These are phyloP conservation scores for Xestia xanthographa DNA, from an alignment of 2,888 invertebrate species.

Conservation along the genomic window DNA sequence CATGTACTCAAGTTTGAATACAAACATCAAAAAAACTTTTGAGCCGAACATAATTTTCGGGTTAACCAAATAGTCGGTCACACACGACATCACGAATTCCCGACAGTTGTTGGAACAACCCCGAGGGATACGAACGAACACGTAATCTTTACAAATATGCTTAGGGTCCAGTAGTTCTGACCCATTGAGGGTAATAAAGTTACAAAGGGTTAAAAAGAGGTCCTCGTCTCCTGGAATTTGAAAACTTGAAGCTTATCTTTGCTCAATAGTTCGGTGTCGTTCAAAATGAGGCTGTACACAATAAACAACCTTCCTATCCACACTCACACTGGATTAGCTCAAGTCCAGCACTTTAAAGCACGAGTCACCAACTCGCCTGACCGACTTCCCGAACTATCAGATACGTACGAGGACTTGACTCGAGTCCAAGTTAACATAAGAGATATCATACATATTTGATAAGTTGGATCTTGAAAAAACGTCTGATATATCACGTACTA, in stretches of 20 bases:
- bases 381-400: constrained; percentile 12
- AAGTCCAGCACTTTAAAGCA: constrained; percentile 4
- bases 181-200: background rate
- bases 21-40: background rate
- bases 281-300: background rate
- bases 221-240: background rate
- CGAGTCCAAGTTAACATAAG: background rate
- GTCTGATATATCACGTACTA: background rate
- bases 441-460: constrained; percentile 17
- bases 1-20: background rate
- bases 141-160: constrained; percentile 19
- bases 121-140: constrained; percentile 1
- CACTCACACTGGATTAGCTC: background rate
- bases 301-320: constrained; percentile 6
- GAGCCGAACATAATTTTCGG: background rate
- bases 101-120: background rate
- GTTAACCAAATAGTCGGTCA: background rate
- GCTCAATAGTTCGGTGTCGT: background rate
- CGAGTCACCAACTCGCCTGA: constrained; percentile 17
- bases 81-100: background rate
- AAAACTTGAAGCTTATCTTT: background rate
- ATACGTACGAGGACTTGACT: constrained; percentile 21
- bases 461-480: background rate
- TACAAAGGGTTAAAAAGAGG: background rate
- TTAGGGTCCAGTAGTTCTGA: constrained; percentile 4